Evolutionary conservation across 2,888 invertebrate genomes (phyloP).

Genomic region (Ypsolopha sequella): DNA sequence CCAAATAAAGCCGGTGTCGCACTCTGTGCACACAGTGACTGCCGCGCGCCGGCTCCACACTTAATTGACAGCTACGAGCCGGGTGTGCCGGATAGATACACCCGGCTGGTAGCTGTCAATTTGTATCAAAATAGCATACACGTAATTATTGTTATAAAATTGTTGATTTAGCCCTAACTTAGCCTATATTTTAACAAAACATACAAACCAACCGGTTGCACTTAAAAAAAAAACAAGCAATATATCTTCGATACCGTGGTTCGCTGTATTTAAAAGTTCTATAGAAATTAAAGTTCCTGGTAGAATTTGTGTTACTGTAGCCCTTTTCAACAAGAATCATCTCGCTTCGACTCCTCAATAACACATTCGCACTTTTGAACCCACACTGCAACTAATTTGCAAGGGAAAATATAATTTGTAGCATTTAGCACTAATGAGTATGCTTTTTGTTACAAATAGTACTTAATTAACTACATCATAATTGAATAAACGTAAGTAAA

Average conservation of each 20-base stretch:
- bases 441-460: no score
- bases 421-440: no score
- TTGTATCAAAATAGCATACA: no score
- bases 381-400: neutral
- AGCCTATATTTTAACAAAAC: neutral
- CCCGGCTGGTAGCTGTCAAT: no score
- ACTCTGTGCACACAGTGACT: conserved; percentile 1
- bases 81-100: conserved; percentile 9
- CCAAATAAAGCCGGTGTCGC: no score
- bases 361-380: neutral
- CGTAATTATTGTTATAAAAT: neutral
- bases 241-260: neutral
- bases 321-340: neutral
- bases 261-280: neutral
- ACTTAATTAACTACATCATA: no score
- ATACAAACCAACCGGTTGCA: neutral
- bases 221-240: no score
- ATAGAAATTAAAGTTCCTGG: neutral
- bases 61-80: conserved; percentile 32
- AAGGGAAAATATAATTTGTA: neutral
- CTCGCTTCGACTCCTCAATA: neutral
- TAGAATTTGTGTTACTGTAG: neutral
- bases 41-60: conserved; percentile 13
- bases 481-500: no score
- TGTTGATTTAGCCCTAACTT: neutral